These are phyloP conservation scores for Drosophila sulfurigaster DNA, from an alignment of 1,140 invertebrate species.

Conservation along the genomic window DNA sequence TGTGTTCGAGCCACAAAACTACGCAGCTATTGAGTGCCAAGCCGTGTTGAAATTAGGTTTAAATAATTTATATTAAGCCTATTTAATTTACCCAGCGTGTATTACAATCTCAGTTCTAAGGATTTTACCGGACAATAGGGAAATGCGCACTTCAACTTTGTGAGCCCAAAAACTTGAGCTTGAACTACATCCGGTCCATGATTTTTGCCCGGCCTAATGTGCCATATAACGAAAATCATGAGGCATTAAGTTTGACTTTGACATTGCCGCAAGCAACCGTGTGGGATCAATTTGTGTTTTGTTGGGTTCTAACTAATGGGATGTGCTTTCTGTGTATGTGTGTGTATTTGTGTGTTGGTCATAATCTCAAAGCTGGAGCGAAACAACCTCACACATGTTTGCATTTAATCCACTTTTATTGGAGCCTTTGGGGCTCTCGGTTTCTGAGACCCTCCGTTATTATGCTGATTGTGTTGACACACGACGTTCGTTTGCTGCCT, in stretches of 20 bases:
- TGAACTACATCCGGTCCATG: slow-evolving; percentile 23
- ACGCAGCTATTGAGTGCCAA: not conserved
- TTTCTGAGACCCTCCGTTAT: slow-evolving; percentile 56
- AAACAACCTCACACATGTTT: slow-evolving; percentile 63
- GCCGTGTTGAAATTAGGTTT: slow-evolving; percentile 9
- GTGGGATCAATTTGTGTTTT: slow-evolving; percentile 55
- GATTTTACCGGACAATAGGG: slow-evolving; percentile 29
- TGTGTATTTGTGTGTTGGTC: not conserved
- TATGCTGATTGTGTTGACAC: slow-evolving; percentile 80
- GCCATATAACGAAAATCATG: slow-evolving; percentile 63
- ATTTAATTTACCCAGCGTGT: slow-evolving; percentile 57
- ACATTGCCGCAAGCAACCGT: slow-evolving; percentile 37
- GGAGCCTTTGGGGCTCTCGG: slow-evolving; percentile 33
- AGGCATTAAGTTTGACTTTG: slow-evolving; percentile 58
- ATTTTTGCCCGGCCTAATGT: slow-evolving; percentile 54
- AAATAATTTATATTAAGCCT: slow-evolving; percentile 62
- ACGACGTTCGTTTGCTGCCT: slow-evolving; percentile 30
- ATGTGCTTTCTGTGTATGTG: slow-evolving; percentile 8
- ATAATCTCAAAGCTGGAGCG: slow-evolving; percentile 21
- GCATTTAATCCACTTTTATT: slow-evolving; percentile 80
- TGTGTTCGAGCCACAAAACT: not conserved
- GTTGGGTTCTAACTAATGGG: slow-evolving; percentile 8
- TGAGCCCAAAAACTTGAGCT: slow-evolving; percentile 17
- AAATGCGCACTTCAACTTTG: slow-evolving; percentile 44
- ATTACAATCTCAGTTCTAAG: slow-evolving; percentile 30